Evolutionary conservation across 1,140 invertebrate genomes (phyloP), one percentile per base, ranked within the genome.

Genomic region (Drosophila nebulosa): DNA sequence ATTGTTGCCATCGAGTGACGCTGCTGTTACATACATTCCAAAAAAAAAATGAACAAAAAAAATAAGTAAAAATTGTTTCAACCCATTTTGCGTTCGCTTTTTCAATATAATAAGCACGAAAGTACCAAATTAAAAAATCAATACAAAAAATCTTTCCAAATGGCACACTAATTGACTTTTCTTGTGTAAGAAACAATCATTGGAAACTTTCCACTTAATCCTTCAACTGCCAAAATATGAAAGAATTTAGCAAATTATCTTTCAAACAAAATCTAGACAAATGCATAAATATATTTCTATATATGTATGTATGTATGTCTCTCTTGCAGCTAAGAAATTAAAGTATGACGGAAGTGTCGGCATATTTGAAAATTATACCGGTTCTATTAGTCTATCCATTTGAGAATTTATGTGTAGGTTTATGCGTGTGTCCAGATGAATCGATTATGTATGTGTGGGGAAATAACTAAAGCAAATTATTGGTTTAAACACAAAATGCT

Each of bases 21-120:
- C 39, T 42, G 51, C 51, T 53, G 52, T 55, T 55, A 55, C 52
- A 55, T 55, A 55, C 52, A 55, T 55, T 55, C 52, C 52, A 32
- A 32, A 55, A 7, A 55, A 9, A 21, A 9, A 46, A 16, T 7
- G 9, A 39, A 39, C 4, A 39, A 39, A 39, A 39, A 14, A 6
- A 39, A 32, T 9, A 30, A 1, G 1, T 16, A 42, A 27, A 55
- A 55, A 30, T 55, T 5, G 52, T 30, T 55, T 55, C 52, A 32
- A 32, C n/a, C 27, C 52, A 55, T 55, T 22, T 55, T 32, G 14
- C n/a, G 52, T 55, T 55, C 21, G 52, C 16, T 30, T 55, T 55
- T 55, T 1, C 22, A 55, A 32, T 30, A 55, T 30, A 55, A 55
- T 55, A 30, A 46, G 16, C 27, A 55, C 4, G 50, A 55, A 32